phyloP scores from a whole-genome alignment of 2,113 vertebrate species.

The Gila orcuttii region DNA sequence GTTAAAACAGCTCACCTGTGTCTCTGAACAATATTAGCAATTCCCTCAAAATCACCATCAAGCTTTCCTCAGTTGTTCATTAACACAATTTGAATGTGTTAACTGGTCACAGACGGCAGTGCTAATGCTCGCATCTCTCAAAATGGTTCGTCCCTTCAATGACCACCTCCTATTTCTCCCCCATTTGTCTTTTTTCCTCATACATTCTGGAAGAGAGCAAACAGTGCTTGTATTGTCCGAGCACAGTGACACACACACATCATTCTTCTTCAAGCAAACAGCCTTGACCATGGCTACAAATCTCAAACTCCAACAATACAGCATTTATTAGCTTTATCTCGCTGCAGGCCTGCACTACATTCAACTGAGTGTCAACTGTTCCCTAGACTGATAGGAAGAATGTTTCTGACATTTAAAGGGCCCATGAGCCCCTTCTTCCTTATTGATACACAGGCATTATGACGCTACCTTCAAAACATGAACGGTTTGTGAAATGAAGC shows the following conservation, averaged over 20 bases:
- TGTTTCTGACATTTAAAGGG: slow-evolving; percentile 74
- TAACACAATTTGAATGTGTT: background rate
- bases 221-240: slow-evolving; percentile 91
- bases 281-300: slow-evolving; percentile 75
- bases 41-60: background rate
- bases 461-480: background rate
- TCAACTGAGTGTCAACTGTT: slow-evolving; percentile 72
- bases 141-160: slow-evolving; percentile 64
- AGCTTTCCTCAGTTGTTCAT: background rate
- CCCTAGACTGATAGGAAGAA: slow-evolving; percentile 70
- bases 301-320: slow-evolving; percentile 73
- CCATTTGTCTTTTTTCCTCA: slow-evolving; percentile 71
- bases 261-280: slow-evolving; percentile 85
- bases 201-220: slow-evolving; percentile 78
- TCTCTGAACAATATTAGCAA: background rate
- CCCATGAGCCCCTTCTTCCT: background rate
- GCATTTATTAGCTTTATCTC: slow-evolving; percentile 66
- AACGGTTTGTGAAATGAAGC: background rate
- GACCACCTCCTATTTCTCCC: slow-evolving; percentile 72
- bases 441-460: background rate
- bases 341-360: slow-evolving; percentile 67
- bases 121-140: slow-evolving; percentile 58
- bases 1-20: slow-evolving; percentile 17
- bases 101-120: background rate
- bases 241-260: slow-evolving; percentile 74